Evolutionary conservation across 2,113 vertebrate species (phyloP).

Genomic region (Okapia johnstoni): DNA sequence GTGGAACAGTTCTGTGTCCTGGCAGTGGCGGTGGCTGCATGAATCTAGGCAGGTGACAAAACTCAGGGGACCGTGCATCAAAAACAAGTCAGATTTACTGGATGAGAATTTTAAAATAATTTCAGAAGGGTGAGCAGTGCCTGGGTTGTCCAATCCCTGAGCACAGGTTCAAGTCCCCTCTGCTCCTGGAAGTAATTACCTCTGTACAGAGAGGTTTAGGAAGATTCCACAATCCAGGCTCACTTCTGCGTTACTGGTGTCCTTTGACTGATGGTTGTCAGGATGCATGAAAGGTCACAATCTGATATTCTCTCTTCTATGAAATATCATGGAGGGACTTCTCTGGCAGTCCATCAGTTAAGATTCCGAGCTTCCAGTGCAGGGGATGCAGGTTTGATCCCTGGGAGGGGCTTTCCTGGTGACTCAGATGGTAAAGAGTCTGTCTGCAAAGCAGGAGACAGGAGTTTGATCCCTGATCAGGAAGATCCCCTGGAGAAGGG

Average conservation of each 20-base stretch:
- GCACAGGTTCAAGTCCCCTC: neutral
- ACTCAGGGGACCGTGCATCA: neutral
- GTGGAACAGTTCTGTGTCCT: neutral
- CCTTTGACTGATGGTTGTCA: neutral
- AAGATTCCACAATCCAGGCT: neutral
- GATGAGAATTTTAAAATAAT: neutral
- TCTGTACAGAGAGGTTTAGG: neutral
- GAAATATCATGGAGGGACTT: neutral
- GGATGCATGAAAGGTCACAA: neutral
- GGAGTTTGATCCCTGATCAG: neutral
- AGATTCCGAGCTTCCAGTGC: neutral
- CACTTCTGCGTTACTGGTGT: fast-evolving
- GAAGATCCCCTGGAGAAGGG: neutral
- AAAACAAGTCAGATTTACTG: neutral
- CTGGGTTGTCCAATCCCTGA: neutral
- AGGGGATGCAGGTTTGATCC: neutral
- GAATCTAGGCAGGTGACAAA: neutral
- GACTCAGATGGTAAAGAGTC: neutral
- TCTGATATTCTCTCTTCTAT: neutral
- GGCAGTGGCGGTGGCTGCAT: neutral
- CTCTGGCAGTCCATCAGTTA: neutral
- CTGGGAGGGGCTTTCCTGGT: neutral
- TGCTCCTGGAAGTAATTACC: neutral
- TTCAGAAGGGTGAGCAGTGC: neutral
- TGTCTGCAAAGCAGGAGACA: neutral